Base-by-base conservation (phyloP, 2,797 vertebrate species). In the Scomberomorus guttatus region DNA sequence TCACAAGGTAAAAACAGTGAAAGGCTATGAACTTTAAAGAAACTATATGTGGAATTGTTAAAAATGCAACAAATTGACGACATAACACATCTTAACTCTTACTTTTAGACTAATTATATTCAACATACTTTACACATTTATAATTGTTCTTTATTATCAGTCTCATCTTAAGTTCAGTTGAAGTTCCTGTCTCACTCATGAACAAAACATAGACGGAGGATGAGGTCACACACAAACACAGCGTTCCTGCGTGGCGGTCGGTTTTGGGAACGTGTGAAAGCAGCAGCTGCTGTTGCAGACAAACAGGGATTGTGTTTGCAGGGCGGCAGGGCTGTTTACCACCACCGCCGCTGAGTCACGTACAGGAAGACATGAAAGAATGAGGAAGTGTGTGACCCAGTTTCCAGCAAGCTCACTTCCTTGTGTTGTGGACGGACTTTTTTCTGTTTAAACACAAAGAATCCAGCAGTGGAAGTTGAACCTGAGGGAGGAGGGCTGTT, bases 281-380 rank as follows among this genome's bases (percentile, higher is more conserved):
- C 76, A 50, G 63, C 82, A 57, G 83, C 77, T 83, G 79, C 50
- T 15, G 42, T 1, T 29, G 34, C 71, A 68, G 62, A 76, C 72
- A 86, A 84, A 87, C 81, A 82, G 65, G 78, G 81, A 79, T 65
- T 76, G 77, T 82, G 22, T 63, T 74, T 66, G 65, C 46, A 6
- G 37, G 3, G 44, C 60, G 29, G 29, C 29, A 5, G 29, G 29
- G 29, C 29, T 80, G 74, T 84, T 82, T 80, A 72, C 34, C 20
- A 72, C 34, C 20, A 37, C 18, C n/a, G 0, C 15, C 4, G 32
- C 71, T 85, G 79, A 87, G 73, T 82, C 79, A 83, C 24, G 0
- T 34, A 81, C 75, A 79, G 73, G 67, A 83, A 87, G 50, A 75
- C 75, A 64, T 54, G 58, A 75, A 66, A 81, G 77, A 61, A 65